phyloP scores from a whole-genome alignment of 30 jellyfish, hydroid and myxozoan genomes.

The Chironex yamaguchii region DNA sequence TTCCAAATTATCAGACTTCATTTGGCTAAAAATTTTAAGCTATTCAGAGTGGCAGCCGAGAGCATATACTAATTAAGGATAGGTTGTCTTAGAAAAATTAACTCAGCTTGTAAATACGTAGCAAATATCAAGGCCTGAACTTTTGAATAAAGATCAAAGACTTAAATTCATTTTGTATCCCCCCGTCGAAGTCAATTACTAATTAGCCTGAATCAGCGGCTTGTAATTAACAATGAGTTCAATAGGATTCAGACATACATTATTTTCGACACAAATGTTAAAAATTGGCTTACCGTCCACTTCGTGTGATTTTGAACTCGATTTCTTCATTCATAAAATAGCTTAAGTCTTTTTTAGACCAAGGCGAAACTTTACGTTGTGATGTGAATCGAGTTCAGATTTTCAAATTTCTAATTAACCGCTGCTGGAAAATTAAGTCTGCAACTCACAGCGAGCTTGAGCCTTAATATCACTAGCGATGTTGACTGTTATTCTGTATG shows the following conservation, averaged over 20 bases:
- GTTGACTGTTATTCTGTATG: background rate
- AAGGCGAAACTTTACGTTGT: background rate
- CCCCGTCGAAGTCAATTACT: background rate
- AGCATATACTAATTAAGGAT: too few relatives aligned
- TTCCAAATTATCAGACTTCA: too few relatives aligned
- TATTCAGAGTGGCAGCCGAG: too few relatives aligned
- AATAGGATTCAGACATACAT: slow-evolving; percentile 88
- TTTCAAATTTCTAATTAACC: background rate
- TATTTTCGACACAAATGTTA: slow-evolving; percentile 82
- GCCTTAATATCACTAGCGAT: background rate
- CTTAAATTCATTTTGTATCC: background rate
- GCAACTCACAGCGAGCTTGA: background rate
- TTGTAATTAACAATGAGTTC: slow-evolving; percentile 81
- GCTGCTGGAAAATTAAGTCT: background rate
- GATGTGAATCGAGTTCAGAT: background rate
- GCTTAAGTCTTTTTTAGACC: background rate
- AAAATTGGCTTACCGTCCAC: slow-evolving; percentile 73
- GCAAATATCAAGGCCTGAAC: too few relatives aligned
- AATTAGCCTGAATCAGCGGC: slow-evolving; percentile 32
- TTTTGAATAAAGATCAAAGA: too few relatives aligned
- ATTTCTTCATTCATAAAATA: background rate
- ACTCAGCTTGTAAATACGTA: too few relatives aligned
- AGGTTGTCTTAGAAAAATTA: too few relatives aligned
- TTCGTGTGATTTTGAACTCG: background rate
- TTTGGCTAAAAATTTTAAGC: too few relatives aligned